phyloP scores from a whole-genome alignment of 2,797 vertebrate species.

The Oreochromis mossambicus region DNA sequence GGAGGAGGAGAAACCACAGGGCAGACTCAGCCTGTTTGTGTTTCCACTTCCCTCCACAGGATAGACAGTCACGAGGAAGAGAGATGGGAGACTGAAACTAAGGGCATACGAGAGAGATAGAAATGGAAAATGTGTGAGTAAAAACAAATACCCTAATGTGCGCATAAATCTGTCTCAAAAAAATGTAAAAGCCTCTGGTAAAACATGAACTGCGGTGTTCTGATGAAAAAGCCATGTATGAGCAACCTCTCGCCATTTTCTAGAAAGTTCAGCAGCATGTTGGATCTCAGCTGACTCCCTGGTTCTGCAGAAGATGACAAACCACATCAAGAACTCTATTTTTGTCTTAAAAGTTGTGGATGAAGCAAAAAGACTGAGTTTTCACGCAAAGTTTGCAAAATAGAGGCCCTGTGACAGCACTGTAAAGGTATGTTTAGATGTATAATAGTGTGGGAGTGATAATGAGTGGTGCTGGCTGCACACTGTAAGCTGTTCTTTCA shows the following conservation, averaged over 20 bases:
- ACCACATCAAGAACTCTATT: slow-evolving; percentile 36
- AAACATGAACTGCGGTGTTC: not conserved
- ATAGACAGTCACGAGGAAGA: slow-evolving; percentile 56
- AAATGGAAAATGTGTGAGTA: slow-evolving; percentile 50
- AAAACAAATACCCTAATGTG: slow-evolving; percentile 3
- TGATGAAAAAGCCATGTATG: slow-evolving; percentile 27
- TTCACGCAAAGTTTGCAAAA: not conserved
- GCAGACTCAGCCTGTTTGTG: slow-evolving; percentile 70
- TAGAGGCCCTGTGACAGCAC: not conserved
- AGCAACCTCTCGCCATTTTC: slow-evolving; percentile 10
- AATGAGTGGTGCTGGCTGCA: not conserved
- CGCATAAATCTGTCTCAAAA: not conserved
- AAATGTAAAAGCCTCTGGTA: not conserved
- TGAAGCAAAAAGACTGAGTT: not conserved
- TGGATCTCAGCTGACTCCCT: not conserved
- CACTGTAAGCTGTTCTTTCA: not conserved
- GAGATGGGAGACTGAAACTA: not conserved
- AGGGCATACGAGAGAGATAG: not conserved
- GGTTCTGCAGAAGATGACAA: slow-evolving; percentile 9
- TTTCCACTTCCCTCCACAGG: slow-evolving; percentile 66
- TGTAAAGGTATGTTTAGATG: slow-evolving; percentile 13
- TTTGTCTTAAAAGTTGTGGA: not conserved
- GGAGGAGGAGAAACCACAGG: slow-evolving; percentile 52
- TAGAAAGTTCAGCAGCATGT: not conserved
- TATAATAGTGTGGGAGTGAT: not conserved